Evolutionary conservation across 2,888 invertebrate species (phyloP).

Genomic region (Villa cingulata): DNA sequence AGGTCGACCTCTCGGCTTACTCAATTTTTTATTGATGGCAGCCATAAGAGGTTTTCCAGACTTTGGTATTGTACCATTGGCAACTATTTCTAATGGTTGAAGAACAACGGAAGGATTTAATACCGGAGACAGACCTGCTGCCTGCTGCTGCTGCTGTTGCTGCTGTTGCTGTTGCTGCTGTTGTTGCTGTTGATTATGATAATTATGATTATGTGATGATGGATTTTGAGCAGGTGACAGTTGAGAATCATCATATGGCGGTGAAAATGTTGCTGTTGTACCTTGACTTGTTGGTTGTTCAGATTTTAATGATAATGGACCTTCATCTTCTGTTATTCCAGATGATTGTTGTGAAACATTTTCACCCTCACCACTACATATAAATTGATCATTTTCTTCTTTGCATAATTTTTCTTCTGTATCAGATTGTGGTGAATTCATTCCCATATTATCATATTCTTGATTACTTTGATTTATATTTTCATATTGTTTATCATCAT

Average conservation of each 20-base stretch:
- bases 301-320: background rate
- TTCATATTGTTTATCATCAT: background rate
- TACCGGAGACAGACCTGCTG: background rate
- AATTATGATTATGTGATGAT: no score
- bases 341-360: background rate
- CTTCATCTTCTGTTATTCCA: background rate
- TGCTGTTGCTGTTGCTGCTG: background rate
- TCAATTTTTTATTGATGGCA: conserved; percentile 29
- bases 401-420: background rate
- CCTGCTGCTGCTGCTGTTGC: background rate
- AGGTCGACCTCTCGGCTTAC: conserved; percentile 34
- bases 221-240: background rate
- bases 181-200: no score
- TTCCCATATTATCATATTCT: background rate
- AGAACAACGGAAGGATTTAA: conserved; percentile 10
- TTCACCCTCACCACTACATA: background rate
- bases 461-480: background rate
- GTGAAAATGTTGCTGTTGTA: background rate
- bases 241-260: background rate
- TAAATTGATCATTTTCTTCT: background rate
- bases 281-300: background rate
- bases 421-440: no score
- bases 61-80: conserved; percentile 33
- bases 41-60: conserved; percentile 32
- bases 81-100: conserved; percentile 12